A percentile compares a stretch with the other conserved stretches of the same genome.
These are phyloP conservation scores for Homarus americanus DNA, from an alignment of 1,140 invertebrate genomes.

Conservation along the genomic window DNA sequence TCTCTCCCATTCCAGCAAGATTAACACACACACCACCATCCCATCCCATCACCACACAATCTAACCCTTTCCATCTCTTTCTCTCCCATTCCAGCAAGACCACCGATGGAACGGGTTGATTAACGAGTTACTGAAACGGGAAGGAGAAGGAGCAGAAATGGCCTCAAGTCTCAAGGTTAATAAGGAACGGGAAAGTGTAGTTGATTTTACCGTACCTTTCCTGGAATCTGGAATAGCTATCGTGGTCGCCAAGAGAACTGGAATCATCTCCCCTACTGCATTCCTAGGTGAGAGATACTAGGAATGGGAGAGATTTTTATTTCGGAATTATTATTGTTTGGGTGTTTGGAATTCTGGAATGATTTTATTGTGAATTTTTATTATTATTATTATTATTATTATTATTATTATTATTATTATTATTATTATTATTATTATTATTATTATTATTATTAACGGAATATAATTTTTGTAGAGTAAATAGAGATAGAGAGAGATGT, in stretches of 20 bases:
- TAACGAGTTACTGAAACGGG: constrained; percentile 88
- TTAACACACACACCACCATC: too few species aligned
- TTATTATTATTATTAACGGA: too few species aligned
- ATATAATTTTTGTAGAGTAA: too few species aligned
- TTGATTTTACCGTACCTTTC: constrained; percentile 93
- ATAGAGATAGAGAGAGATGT: too few species aligned
- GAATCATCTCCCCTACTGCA: constrained; percentile 54
- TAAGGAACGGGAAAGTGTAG: constrained; percentile 89
- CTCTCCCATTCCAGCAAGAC: constrained; percentile 80
- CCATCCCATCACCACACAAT: background rate
- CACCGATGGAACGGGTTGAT: constrained; percentile 98
- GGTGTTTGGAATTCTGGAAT: too few species aligned
- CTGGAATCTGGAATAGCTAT: constrained; percentile 99
- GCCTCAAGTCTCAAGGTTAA: constrained; percentile 98
- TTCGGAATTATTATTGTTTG: too few species aligned
- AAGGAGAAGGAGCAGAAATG: constrained; percentile 88
- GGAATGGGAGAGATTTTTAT: background rate
- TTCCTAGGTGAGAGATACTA: constrained; percentile 35
- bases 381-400: background rate
- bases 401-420: background rate
- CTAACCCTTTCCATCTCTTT: background rate
- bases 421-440: too few species aligned
- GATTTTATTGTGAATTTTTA: background rate
- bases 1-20: too few species aligned
- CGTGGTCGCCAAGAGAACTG: constrained; percentile 83